These are phyloP conservation scores for Tolmerus cingulatus DNA, from an alignment of 2,888 invertebrate genomes.

Conservation along the genomic window DNA sequence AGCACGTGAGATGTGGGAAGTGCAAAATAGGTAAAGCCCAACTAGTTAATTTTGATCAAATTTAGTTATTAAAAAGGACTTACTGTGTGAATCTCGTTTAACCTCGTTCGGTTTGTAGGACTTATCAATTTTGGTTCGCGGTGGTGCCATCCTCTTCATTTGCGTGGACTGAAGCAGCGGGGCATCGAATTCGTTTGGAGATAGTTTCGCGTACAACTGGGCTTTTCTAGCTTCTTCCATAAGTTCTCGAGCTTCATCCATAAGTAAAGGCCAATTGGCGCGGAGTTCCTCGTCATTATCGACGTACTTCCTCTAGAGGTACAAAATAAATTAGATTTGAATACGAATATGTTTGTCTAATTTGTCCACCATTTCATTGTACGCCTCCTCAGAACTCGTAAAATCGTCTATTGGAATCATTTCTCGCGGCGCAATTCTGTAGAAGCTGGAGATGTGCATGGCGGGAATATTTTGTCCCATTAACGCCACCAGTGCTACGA, in stretches of 20 bases:
- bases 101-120: not conserved
- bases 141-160: not conserved
- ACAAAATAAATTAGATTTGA: not conserved
- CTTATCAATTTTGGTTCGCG: not conserved
- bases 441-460: conserved; percentile 1
- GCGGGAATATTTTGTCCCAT: conserved; percentile 36
- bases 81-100: not conserved
- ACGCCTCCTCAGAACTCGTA: conserved; percentile 23
- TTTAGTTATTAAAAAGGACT: not conserved
- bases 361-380: conserved; percentile 20
- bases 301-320: conserved; percentile 52
- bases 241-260: not conserved
- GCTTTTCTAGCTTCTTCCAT: not conserved
- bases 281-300: conserved; percentile 53
- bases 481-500: conserved; percentile 10
- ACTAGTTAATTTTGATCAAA: not conserved
- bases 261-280: conserved; percentile 55
- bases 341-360: not conserved
- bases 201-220: not conserved
- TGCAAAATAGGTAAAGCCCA: not conserved
- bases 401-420: conserved; percentile 13
- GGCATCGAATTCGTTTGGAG: not conserved
- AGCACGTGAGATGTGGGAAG: not conserved
- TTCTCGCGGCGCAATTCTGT: conserved; percentile 1
- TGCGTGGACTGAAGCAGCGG: not conserved